Evolutionary conservation across 92 coral and sea anemone genomes (phyloP).

Genomic region (Heteractis magnifica): DNA sequence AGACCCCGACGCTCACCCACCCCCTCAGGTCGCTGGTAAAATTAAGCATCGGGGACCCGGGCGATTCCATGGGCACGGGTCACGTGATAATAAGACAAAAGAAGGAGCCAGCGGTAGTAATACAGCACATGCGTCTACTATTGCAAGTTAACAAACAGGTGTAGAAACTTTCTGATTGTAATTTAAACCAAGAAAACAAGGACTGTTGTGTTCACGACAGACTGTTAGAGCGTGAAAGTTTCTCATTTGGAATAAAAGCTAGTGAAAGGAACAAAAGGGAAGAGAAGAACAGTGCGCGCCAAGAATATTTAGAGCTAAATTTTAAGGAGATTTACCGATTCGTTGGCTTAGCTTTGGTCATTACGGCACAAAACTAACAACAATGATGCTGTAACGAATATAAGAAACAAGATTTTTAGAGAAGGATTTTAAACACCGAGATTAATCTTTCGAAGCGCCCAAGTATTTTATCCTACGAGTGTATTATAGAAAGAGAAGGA

Average conservation of each 20-base stretch:
- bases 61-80: constrained; percentile 38
- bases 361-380: background rate
- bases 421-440: background rate
- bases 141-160: constrained; percentile 13
- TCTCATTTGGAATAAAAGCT: background rate
- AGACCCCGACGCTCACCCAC: constrained; percentile 85
- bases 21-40: constrained; percentile 81
- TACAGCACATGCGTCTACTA: constrained; percentile 43
- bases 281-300: background rate
- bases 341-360: background rate
- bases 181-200: background rate
- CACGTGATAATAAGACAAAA: constrained; percentile 68
- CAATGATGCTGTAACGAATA: background rate
- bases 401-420: background rate
- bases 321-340: background rate
- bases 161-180: background rate
- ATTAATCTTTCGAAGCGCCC: background rate
- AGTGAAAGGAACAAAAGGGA: background rate
- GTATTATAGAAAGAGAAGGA: constrained; percentile 1
- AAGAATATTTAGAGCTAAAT: background rate
- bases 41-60: constrained; percentile 90
- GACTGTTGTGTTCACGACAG: background rate
- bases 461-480: background rate
- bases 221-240: background rate
- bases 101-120: constrained; percentile 31